A percentile compares a stretch with the other conserved stretches of the same genome.
These are phyloP conservation scores for Caenorhabditis elegans DNA, from an alignment of 1,140 invertebrate genomes.

Conservation along the genomic window WBcel235 BX284606.5:10853001-10853500, in stretches of 20 bases:
- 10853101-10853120: neutral
- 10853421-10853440: neutral
- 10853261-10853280: neutral
- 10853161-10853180: constrained; percentile 24
- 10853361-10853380: neutral
- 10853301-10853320: neutral
- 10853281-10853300: neutral
- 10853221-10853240: neutral
- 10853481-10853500: constrained; percentile 15
- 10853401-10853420: constrained; percentile 24
- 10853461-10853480: neutral
- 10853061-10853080: too few species aligned
- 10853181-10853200: constrained; percentile 6
- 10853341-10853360: too few species aligned
- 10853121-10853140: constrained; percentile 10
- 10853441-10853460: constrained; percentile 17
- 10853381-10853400: constrained; percentile 12
- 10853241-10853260: neutral
- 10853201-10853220: neutral
- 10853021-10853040: too few species aligned
- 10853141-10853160: constrained; percentile 29
- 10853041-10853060: too few species aligned
- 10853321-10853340: too few species aligned
- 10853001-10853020: too few species aligned
- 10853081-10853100: neutral